A percentile compares a stretch with the other conserved stretches of the same genome.
phyloP scores from a whole-genome alignment of 2,113 vertebrate genomes.

The Perca flavescens region DNA sequence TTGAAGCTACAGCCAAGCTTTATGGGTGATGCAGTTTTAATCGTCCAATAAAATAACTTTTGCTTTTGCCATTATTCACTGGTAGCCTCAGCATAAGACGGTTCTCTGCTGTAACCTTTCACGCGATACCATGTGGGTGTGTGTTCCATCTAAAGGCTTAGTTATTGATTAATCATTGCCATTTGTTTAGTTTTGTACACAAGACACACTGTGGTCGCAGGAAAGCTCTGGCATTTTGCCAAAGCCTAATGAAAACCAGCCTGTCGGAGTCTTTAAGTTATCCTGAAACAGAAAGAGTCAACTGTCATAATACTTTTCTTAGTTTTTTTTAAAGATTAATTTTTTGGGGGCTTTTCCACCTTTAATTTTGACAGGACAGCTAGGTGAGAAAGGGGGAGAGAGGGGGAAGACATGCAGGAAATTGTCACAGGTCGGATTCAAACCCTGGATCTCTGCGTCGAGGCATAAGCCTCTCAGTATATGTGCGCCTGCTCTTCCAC shows the following conservation, averaged over 20 bases:
- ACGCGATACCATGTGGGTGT: not conserved
- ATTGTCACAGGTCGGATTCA: too few relatives aligned
- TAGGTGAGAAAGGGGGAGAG: too few relatives aligned
- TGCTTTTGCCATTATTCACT: not conserved
- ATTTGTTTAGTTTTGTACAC: not conserved
- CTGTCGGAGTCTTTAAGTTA: not conserved
- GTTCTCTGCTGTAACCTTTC: not conserved
- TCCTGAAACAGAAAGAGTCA: not conserved
- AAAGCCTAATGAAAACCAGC: not conserved
- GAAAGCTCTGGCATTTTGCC: not conserved
- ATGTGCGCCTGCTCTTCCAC: too few relatives aligned
- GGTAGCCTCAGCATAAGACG: not conserved
- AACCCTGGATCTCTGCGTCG: too few relatives aligned
- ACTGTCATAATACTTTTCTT: not conserved
- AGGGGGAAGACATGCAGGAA: too few relatives aligned
- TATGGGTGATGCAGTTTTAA: not conserved
- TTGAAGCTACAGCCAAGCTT: too few relatives aligned
- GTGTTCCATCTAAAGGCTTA: not conserved
- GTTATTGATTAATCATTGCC: not conserved
- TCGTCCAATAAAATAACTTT: not conserved
- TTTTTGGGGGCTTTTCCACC: too few relatives aligned
- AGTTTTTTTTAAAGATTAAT: not conserved
- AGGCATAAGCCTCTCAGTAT: too few relatives aligned
- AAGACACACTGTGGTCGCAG: not conserved
- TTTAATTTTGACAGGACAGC: too few relatives aligned